Evolutionary conservation across 2,113 vertebrate species (phyloP), one percentile per base, ranked within the genome.

Genomic region (Thalassarche chlororhynchos): DNA sequence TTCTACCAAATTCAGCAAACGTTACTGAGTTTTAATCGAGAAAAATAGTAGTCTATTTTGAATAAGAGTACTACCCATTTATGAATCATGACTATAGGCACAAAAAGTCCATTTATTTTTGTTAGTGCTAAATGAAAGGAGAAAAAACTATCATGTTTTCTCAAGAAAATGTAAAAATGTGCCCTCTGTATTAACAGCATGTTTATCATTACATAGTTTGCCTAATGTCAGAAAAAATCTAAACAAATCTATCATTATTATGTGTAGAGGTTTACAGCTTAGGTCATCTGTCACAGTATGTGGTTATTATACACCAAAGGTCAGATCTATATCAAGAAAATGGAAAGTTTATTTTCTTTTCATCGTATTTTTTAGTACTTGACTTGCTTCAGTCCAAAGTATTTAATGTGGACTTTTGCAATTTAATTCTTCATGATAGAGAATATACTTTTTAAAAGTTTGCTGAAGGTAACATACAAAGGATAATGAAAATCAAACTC

Each of bases 271-370:
- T 87, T 95, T 91, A 95, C 74, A 94, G 57, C 69, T 94, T 52
- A 85, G 77, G 52, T 91, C 65, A 79, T 96, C 54, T 89, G 80
- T 95, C 93, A 96, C 74, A 42, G 65, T 64, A 29, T 78, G 84
- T 82, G 34, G n/a, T 87, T 97, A 79, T 94, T 96, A 92, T 40
- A 91, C 40, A 96, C 15, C 72, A 93, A 96, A 97, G 77, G 90
- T 96, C 96, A 96, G 93, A 87, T 82, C 70, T 76, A 34, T 89
- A 94, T 10, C 61, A 87, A 66, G 40, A 89, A 92, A 95, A 93
- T 14, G 14, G 72, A 78, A 96, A 91, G 77, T 61, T 91, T 89
- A 62, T 86, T 92, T 89, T 84, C 64, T 81, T 91, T 91, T 60
- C 34, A 49, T 82, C 6, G 2, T 62, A 64, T 79, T 87, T 94